A percentile compares a stretch with the other conserved stretches of the same genome.
Evolutionary conservation across 2,888 invertebrate genomes (phyloP).

Genomic region (Geophilus truncorum): DNA sequence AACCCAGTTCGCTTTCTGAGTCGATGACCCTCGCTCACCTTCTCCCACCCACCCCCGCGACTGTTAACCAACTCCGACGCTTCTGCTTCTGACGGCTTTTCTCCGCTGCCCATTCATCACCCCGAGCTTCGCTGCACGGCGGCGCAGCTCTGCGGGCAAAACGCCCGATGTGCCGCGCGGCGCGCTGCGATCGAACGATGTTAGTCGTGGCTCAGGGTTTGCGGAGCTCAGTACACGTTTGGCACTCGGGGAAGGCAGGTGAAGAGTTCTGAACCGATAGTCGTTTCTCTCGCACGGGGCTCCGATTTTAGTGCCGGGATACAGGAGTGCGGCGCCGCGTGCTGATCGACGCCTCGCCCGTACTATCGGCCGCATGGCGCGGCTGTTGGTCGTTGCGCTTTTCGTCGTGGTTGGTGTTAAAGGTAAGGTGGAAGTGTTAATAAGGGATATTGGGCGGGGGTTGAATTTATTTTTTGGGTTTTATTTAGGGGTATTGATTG

Average conservation of each 20-base stretch:
- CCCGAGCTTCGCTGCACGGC: no score
- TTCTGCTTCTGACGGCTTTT: background rate
- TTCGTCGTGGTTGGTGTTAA: background rate
- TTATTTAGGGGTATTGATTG: no score
- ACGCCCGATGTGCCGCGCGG: background rate
- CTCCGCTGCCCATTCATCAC: background rate
- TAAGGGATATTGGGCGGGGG: no score
- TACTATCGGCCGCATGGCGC: background rate
- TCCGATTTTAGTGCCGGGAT: background rate
- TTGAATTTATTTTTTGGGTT: background rate
- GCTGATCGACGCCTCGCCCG: background rate
- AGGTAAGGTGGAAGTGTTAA: no score
- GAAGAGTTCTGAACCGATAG: background rate
- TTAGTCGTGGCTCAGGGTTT: background rate
- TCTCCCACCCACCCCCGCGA: background rate
- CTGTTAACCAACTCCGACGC: background rate
- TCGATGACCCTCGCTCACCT: background rate
- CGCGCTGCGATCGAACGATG: background rate
- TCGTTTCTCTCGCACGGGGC: background rate
- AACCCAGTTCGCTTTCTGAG: background rate
- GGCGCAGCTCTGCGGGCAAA: background rate
- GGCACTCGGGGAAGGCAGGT: background rate
- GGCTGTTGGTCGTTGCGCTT: background rate
- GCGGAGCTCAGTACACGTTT: background rate
- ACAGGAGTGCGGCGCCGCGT: background rate